Conservation (phyloP, 2,797 vertebrate genomes). For the Anomalospiza imberbis region DNA sequence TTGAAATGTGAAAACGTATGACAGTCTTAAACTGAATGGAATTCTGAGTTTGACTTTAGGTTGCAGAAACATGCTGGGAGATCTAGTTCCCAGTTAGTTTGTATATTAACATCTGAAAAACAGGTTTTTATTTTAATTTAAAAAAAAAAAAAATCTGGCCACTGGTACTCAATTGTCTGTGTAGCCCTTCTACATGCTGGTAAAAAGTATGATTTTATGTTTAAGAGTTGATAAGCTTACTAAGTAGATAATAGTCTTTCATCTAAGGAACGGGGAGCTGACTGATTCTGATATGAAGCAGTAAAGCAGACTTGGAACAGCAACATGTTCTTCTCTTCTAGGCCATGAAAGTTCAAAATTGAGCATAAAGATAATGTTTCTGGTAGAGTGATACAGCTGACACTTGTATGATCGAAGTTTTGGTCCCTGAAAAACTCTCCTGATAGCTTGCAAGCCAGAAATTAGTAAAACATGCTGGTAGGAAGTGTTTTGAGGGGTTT, state of each 20-base stretch:
- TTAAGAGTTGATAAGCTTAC: not conserved
- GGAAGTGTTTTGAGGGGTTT: not conserved
- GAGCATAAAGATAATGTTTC: not conserved
- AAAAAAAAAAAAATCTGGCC: not conserved
- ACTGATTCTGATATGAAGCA: not conserved
- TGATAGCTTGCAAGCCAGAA: not conserved
- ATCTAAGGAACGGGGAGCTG: not conserved
- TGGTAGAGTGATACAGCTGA: not conserved
- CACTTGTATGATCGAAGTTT: fast-evolving
- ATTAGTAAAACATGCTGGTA: not conserved
- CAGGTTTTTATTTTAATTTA: not conserved
- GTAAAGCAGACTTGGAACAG: not conserved
- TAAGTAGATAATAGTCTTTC: not conserved
- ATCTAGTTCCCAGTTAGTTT: not conserved
- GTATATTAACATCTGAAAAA: not conserved
- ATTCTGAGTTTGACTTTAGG: not conserved
- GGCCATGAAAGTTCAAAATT: not conserved
- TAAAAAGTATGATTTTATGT: not conserved
- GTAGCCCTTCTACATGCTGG: not conserved
- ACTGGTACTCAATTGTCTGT: not conserved
- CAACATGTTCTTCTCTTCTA: not conserved
- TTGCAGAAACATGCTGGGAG: not conserved
- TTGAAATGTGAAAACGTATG: not conserved
- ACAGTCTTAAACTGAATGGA: not conserved
- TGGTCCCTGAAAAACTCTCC: not conserved